Evolutionary conservation across 2,888 invertebrate species (phyloP), one percentile per base, ranked within the genome.

Genomic region (Macrophya annulata): DNA sequence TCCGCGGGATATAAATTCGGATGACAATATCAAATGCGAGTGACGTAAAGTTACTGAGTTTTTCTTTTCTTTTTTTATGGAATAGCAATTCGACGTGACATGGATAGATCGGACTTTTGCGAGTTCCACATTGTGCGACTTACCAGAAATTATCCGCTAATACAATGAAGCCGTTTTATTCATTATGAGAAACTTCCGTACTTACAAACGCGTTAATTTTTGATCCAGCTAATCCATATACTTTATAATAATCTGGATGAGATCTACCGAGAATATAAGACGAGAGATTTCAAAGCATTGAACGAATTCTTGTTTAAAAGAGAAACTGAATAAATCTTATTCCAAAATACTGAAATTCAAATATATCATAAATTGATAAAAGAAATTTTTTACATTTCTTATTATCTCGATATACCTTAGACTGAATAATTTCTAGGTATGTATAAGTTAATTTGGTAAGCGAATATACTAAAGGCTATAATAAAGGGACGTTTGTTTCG

Each of bases 131-230:
- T 6, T 68, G 31, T 68, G 10, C 68, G 12, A 17, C 37, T 68
- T 37, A 68, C 68, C 68, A 25, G 37, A 37, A 68, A 68, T 68
- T 68, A 68, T 5, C 68, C 31, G 6, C 31, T 37, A 37, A 62
- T 55, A 31, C 31, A 68, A 68, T 37, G 68, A 68, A 37, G 68
- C 37, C 31, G 68, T 68, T 68, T 68, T 68, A 68, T 68, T 68
- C 68, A 68, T 68, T 17, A 8, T 25, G 15, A 68, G 4, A 37
- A 68, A 68, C 68, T 68, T 68, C 37, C 68, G 4, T 68, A 68
- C 17, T 31, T 68, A 68, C 17, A 68, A 68, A 37, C 37, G 31
- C 37, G 68, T 68, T 68, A 31, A 68, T 68, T 68, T 68, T 68
- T 68, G 12, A 68, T 68, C 15, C 68, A 15, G 37, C 15, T 6